Base-by-base conservation (phyloP, 1,140 invertebrate genomes). In the Anastrepha obliqua region DNA sequence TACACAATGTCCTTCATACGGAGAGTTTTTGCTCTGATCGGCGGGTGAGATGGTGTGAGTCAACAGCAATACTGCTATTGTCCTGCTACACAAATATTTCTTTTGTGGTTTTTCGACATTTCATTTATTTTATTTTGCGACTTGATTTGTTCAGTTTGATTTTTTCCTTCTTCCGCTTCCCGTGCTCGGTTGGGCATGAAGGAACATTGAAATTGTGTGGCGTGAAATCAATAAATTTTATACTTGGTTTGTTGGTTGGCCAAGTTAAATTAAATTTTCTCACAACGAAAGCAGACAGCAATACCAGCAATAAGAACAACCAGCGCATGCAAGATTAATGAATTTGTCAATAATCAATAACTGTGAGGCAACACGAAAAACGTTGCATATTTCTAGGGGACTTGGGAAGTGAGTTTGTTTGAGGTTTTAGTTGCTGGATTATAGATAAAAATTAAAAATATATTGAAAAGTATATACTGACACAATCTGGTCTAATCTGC, bases 221-320 rank as follows among this genome's bases (percentile, higher is more conserved):
- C 74, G 74, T 55, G 74, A 55, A 81, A 81, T 81, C 74, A 81
- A 81, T 81, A 81, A 81, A 81, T 81, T 81, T 51, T 17, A 51
- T 81, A 81, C 74, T 81, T 55, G n/a, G 74, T 81, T 81, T 15
- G 74, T 81, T 55, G n/a, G 74, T 81, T 81, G 44, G 74, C 7
- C 51, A 81, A 81, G 74, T 81, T 81, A 58, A 81, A 81, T 81
- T 81, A 81, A 81, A 55, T 81, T 81, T 81, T 81, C 44, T 81
- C 15, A 81, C 74, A 81, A 51, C 3, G 67, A 55, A 81, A 47
- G 51, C 74, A 81, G 55, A 74, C 39, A 8, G 13, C 74, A 81
- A 81, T 15, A 74, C 55, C 74, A 55, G 29, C 4, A 70, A 13
- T 6, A 81, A 81, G 9, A 58, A 11, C 74, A 55, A 13, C 60